phyloP scores from a whole-genome alignment of 2,888 invertebrate species.

The Lysandra coridon region DNA sequence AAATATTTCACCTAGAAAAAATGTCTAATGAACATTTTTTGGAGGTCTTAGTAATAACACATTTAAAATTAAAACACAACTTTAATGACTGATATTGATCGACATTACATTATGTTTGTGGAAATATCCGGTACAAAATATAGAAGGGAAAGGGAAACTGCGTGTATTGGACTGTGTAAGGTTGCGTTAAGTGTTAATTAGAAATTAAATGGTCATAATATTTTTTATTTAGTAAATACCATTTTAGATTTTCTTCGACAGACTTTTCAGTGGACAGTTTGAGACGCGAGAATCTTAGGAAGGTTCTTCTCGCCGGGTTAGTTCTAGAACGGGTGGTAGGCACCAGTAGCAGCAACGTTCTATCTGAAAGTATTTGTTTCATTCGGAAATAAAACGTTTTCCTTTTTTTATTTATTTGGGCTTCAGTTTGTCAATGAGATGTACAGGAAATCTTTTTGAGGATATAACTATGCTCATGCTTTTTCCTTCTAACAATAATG shows the following conservation, averaged over 20 bases:
- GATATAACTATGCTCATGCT: too few species aligned
- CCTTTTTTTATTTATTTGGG: too few species aligned
- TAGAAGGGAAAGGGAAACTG: slow-evolving; percentile 13
- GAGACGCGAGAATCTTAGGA: too few species aligned
- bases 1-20: not conserved
- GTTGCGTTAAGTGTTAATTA: not conserved
- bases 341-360: too few species aligned
- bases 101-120: slow-evolving; percentile 15
- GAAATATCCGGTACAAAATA: slow-evolving; percentile 12
- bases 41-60: not conserved
- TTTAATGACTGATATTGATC: slow-evolving; percentile 5
- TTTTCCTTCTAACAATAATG: too few species aligned
- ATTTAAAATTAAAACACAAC: not conserved
- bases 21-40: not conserved
- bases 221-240: not conserved
- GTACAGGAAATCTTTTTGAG: too few species aligned
- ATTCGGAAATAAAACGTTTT: too few species aligned
- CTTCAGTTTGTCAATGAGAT: too few species aligned
- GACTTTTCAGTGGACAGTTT: not conserved
- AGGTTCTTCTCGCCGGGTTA: too few species aligned
- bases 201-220: not conserved
- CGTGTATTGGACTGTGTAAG: slow-evolving; percentile 10
- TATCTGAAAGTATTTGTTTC: too few species aligned
- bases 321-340: too few species aligned
- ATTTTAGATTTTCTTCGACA: not conserved